Percentiles rank a stretch among this genome's conserved stretches.
phyloP scores from a whole-genome alignment of 2,113 vertebrate species.

The human (Homo sapiens) region DNA sequence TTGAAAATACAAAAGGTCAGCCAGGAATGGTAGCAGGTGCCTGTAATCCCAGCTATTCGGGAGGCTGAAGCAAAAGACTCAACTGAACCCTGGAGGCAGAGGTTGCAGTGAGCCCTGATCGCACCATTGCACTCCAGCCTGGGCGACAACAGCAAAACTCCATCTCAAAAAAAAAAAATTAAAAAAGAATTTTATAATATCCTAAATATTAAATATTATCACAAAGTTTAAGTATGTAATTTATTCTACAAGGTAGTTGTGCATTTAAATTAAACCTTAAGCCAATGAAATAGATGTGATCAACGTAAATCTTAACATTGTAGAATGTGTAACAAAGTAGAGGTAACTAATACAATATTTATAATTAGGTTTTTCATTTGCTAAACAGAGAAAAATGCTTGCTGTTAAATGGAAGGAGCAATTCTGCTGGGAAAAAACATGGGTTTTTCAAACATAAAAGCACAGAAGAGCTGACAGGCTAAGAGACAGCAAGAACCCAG shows the following conservation, averaged over 20 bases:
- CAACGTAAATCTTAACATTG: not conserved
- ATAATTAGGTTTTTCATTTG: not conserved
- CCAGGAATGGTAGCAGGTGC: too few species aligned
- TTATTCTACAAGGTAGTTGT: not conserved
- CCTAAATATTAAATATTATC: not conserved
- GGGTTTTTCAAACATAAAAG: not conserved
- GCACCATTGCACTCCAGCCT: too few species aligned
- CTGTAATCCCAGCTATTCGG: too few species aligned
- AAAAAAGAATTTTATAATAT: not conserved
- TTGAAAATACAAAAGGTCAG: too few species aligned
- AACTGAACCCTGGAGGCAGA: too few species aligned
- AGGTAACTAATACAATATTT: not conserved
- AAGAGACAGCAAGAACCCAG: not conserved
- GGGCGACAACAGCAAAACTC: too few species aligned
- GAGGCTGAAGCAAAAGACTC: too few species aligned
- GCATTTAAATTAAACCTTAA: not conserved
- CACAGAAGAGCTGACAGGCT: not conserved
- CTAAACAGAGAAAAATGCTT: not conserved
- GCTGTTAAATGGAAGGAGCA: not conserved
- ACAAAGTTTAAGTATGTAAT: not conserved
- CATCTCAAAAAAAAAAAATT: too few species aligned
- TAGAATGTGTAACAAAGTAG: not conserved
- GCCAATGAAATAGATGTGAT: not conserved
- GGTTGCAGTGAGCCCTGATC: too few species aligned
- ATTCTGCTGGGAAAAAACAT: not conserved